Percentiles rank a stretch among this genome's conserved stretches.
phyloP scores from a whole-genome alignment of 2,797 vertebrate genomes.

The Lacerta bilineata region DNA sequence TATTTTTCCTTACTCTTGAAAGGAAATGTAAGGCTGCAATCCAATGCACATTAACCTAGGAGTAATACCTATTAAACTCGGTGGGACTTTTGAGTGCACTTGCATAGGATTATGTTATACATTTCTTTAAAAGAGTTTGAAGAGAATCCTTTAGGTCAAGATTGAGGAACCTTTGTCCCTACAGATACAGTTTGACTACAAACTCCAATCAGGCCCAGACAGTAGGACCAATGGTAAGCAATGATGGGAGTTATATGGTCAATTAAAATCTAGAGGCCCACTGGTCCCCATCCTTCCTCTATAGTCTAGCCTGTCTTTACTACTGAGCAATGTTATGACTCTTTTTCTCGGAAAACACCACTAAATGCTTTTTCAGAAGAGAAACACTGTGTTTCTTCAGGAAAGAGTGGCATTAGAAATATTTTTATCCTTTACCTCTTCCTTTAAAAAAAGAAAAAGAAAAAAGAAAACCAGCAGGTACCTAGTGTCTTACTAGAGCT shows the following conservation, averaged over 20 bases:
- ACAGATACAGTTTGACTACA: too few species aligned
- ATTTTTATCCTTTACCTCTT: neutral
- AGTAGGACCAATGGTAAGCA: too few species aligned
- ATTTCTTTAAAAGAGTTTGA: slow-evolving; percentile 11
- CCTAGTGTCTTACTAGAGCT: slow-evolving; percentile 21
- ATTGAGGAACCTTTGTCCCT: too few species aligned
- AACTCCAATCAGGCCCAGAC: too few species aligned
- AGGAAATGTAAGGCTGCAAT: slow-evolving; percentile 3
- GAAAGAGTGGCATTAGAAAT: neutral
- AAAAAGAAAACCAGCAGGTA: slow-evolving; percentile 21
- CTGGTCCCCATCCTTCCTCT: too few species aligned
- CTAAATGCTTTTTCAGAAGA: slow-evolving; percentile 73
- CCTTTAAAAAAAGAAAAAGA: too few species aligned
- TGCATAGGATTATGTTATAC: too few species aligned
- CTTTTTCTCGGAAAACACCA: neutral
- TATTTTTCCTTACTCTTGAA: slow-evolving; percentile 26
- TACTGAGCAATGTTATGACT: neutral
- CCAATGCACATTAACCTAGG: neutral
- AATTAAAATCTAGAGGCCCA: neutral
- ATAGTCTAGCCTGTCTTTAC: neutral
- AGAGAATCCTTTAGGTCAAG: too few species aligned
- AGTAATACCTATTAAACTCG: too few species aligned
- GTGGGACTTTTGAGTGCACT: too few species aligned
- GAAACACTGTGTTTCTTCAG: slow-evolving; percentile 60
- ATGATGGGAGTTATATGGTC: too few species aligned